Percentiles rank a stretch among this genome's conserved stretches.
phyloP scores from a whole-genome alignment of 2,797 vertebrate species.

The Pogoniulus pusillus region DNA sequence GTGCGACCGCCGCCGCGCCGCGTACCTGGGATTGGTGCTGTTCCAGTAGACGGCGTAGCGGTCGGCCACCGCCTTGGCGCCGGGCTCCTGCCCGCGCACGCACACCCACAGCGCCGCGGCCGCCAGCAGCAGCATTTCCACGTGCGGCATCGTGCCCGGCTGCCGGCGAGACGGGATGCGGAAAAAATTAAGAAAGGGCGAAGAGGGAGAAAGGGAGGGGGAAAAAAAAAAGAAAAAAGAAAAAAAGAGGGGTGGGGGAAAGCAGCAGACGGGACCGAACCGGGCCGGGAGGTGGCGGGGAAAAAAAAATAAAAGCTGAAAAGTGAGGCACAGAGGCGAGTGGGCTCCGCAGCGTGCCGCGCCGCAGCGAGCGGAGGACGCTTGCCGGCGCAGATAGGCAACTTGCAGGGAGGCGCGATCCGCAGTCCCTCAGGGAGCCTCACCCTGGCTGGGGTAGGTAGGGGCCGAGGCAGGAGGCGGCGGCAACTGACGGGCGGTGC shows the following conservation, averaged over 20 bases:
- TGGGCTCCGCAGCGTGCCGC: background rate
- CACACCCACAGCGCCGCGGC: conserved; percentile 93
- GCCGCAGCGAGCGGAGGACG: background rate
- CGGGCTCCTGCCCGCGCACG: conserved; percentile 93
- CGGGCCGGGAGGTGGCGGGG: background rate
- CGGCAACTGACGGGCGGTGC: conserved; percentile 56
- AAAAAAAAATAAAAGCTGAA: background rate
- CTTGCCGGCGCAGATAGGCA: background rate
- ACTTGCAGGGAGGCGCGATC: background rate
- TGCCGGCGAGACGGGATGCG: conserved; percentile 27
- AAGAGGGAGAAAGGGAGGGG: background rate
- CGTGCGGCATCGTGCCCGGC: conserved; percentile 90
- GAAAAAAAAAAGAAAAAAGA: background rate
- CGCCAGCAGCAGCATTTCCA: conserved; percentile 93
- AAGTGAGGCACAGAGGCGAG: background rate
- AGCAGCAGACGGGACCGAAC: background rate
- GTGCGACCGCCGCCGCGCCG: conserved; percentile 13
- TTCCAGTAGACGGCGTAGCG: conserved; percentile 99
- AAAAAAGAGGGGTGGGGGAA: background rate
- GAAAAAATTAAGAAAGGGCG: background rate
- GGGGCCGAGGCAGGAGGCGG: conserved; percentile 22
- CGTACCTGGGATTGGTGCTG: conserved; percentile 97
- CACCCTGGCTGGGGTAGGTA: conserved; percentile 64
- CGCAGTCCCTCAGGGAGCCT: conserved; percentile 56
- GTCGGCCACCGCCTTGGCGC: conserved; percentile 96